Base-by-base conservation (phyloP, 2,797 vertebrate species). In the Glossophaga mutica region DNA sequence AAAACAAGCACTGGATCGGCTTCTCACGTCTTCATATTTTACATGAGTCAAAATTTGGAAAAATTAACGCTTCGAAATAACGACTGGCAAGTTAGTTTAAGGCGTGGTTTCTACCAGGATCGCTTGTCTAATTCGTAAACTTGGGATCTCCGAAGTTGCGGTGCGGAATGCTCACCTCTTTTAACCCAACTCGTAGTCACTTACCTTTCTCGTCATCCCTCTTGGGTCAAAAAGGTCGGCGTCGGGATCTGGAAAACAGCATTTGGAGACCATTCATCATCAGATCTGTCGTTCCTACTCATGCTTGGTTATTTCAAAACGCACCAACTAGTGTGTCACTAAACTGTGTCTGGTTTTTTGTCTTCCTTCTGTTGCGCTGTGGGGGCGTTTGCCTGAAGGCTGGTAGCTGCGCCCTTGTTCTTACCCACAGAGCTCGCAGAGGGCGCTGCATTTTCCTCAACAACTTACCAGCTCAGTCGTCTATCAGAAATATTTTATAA, bases 201-300 rank as follows among this genome's bases (percentile, higher is more conserved):
- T 98, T 87, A 99, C 98, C 98, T 98, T 98, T 96, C 97, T 97
- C 77, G 6, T 8, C 1, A 76, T 94, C 92, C 98, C 98, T 15
- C 79, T 87, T n/a, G 96, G 37, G 18, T 90, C 97, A 68, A 97
- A 96, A 94, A 65, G 87, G 39, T 92, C 90, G 5, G 91, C 52
- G 0, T 78, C 73, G 0, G 96, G 91, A 95, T 95, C 98, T 98
- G 91, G 46, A 94, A 97, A 74, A 91, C 21, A 91, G 91, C 59
- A 96, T 68, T 85, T 91, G 84, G 50, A 95, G 86, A 91, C 90
- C 34, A 46, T 11, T 26, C 37, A 8, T 46, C 32, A 2, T 77
- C 59, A 79, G 8, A 4, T 46, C 68, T 32, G 0, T 34, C 24
- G 12, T 22, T 71, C 57, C n/a, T 11, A 10, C 16, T 7, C 57